Conservation (phyloP, 2,888 invertebrate genomes). For the Nysson spinosus region DNA sequence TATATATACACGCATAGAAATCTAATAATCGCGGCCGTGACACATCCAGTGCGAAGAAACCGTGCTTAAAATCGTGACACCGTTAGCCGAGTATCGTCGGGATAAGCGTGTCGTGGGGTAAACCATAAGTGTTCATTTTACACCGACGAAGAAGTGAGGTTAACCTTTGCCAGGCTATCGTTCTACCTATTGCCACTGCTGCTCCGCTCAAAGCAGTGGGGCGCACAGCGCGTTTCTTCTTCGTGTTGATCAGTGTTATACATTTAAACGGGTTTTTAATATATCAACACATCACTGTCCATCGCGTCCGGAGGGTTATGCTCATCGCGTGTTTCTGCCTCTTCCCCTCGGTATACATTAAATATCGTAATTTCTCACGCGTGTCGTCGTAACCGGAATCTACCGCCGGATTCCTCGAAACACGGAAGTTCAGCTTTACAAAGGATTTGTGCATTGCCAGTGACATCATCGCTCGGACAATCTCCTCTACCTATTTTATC, state of each 20-base stretch:
- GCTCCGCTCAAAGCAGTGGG: neutral
- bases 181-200: constrained; percentile 12
- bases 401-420: constrained; percentile 20
- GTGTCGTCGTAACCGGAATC: constrained; percentile 31
- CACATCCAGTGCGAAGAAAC: neutral
- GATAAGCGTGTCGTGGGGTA: constrained; percentile 1
- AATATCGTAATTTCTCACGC: constrained; percentile 26
- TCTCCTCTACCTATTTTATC: neutral
- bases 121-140: constrained; percentile 25
- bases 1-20: too few relatives aligned
- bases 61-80: constrained; percentile 15
- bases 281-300: constrained; percentile 29
- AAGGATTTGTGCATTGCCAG: constrained; percentile 26
- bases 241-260: constrained; percentile 13
- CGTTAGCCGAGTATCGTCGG: neutral
- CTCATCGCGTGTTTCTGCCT: constrained; percentile 9
- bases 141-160: constrained; percentile 15
- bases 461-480: constrained; percentile 22
- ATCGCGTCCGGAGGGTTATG: constrained; percentile 29
- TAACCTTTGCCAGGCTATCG: constrained; percentile 15
- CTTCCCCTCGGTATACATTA: constrained; percentile 4
- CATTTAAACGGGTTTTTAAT: constrained; percentile 9
- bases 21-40: neutral
- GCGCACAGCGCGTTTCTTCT: constrained; percentile 19
- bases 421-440: constrained; percentile 34